Percentiles rank a stretch among this genome's conserved stretches.
Conservation (phyloP, 2,797 vertebrate genomes). For the Phoebastria nigripes region DNA sequence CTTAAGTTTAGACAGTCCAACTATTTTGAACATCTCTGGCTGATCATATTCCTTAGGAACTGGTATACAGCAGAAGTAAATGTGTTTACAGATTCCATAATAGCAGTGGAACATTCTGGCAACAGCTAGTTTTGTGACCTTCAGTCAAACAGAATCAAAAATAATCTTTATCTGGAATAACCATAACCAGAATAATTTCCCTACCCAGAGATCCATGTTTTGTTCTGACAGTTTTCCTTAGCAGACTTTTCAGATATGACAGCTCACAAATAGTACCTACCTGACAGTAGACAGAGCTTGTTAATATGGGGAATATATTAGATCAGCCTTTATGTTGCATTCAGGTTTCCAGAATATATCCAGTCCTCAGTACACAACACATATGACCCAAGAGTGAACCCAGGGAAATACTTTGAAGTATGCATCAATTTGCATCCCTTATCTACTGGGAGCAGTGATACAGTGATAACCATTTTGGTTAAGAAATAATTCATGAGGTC, state of each 20-base stretch:
- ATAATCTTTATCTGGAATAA: background rate
- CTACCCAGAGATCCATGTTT: background rate
- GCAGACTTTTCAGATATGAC: background rate
- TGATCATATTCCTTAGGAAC: background rate
- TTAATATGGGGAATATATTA: background rate
- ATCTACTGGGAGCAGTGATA: background rate
- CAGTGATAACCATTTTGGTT: slow-evolving; percentile 7
- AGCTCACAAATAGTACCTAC: background rate
- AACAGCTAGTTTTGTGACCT: background rate
- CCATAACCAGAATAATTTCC: background rate
- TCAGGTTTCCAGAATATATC: background rate
- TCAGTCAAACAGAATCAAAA: background rate
- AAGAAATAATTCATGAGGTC: background rate
- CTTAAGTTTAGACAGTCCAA: background rate
- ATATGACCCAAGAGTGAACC: slow-evolving; percentile 14
- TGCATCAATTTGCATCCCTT: slow-evolving; percentile 16
- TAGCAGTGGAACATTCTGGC: background rate
- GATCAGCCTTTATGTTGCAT: background rate
- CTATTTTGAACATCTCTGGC: background rate
- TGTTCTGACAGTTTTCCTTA: background rate
- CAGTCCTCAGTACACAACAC: background rate
- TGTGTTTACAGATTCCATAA: background rate
- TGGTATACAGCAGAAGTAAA: background rate
- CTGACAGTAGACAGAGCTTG: background rate
- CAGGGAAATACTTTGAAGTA: background rate